Conservation (phyloP, 2,888 invertebrate genomes). For the Hypomecis punctinalis region DNA sequence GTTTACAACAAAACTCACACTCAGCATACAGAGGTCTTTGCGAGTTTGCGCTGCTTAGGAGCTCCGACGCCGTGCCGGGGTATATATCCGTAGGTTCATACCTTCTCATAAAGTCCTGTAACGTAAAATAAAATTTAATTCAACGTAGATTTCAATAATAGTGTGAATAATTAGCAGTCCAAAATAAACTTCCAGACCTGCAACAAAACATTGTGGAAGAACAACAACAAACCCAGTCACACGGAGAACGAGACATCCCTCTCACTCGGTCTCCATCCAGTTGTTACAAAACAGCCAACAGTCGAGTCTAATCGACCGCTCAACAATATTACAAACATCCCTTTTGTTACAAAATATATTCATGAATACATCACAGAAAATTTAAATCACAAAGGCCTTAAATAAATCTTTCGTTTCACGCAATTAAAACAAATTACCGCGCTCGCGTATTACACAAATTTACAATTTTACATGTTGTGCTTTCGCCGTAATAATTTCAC, state of each 20-base stretch:
- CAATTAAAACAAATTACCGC: constrained; percentile 30
- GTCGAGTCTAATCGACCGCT: constrained; percentile 2
- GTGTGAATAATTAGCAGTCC: no score
- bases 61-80: no score
- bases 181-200: no score
- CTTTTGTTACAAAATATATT: constrained; percentile 24
- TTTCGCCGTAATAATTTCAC: constrained; percentile 61
- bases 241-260: no score
- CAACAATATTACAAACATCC: constrained; percentile 13
- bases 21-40: no score
- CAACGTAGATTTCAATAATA: no score
- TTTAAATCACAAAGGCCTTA: constrained; percentile 27
- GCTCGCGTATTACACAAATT: constrained; percentile 26
- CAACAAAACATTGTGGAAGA: no score
- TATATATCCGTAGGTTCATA: no score
- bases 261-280: background rate
- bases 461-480: constrained; percentile 43
- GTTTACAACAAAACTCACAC: no score
- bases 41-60: no score
- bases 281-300: constrained; percentile 7
- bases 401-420: constrained; percentile 25
- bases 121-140: no score
- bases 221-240: background rate
- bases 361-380: constrained; percentile 18
- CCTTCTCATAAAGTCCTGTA: no score